Percentiles rank a stretch among this genome's conserved stretches.
These are phyloP conservation scores for Petroica traversi DNA, from an alignment of 2,113 vertebrate species.

Conservation along the genomic window DNA sequence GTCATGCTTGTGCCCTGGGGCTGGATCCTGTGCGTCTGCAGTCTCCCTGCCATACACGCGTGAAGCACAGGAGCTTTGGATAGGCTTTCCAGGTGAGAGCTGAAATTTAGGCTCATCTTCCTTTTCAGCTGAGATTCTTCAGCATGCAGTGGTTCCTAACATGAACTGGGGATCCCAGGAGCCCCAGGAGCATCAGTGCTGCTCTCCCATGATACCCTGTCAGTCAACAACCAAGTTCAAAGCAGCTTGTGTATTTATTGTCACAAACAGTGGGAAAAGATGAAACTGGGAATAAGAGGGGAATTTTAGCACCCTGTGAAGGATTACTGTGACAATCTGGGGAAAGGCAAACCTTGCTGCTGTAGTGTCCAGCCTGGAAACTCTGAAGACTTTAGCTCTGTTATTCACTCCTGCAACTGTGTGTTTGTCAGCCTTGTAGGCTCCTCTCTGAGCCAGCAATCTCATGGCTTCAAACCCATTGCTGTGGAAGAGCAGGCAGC, in stretches of 20 bases:
- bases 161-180: fast-evolving
- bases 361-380: not conserved
- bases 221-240: not conserved
- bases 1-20: not conserved
- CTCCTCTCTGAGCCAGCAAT: fast-evolving
- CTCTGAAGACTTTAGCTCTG: not conserved
- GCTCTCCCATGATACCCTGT: not conserved
- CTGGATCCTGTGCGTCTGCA: not conserved
- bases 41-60: not conserved
- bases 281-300: not conserved
- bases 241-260: too few relatives aligned
- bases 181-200: not conserved
- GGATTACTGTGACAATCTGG: not conserved
- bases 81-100: not conserved
- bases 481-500: not conserved
- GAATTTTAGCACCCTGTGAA: not conserved
- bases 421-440: not conserved
- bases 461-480: not conserved
- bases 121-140: not conserved
- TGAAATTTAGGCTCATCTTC: not conserved
- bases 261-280: not conserved
- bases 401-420: not conserved
- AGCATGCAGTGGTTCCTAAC: not conserved
- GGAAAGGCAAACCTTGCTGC: not conserved
- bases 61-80: not conserved